Evolutionary conservation across 2,888 invertebrate genomes (phyloP), one percentile per base, ranked within the genome.

Genomic region (Cenopis cana): DNA sequence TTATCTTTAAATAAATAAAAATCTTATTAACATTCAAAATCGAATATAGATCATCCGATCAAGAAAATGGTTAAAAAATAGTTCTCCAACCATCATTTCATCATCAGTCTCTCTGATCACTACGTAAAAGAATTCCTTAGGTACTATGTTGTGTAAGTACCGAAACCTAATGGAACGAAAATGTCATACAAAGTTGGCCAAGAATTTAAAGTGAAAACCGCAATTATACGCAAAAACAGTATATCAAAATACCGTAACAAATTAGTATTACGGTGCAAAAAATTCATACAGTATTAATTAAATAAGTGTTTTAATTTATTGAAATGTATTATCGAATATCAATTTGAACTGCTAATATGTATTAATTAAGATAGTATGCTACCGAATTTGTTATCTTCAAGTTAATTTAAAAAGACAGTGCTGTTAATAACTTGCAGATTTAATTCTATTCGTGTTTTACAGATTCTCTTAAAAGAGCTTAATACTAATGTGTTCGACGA

Each of bases 171-270:
- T 59, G 14, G 46, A n/a, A n/a, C 33, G 12, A 5, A 46, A 29
- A 24, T 33, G 10, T 17, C 50, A 41, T 52, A 52, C 54, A 41
- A 3, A 18, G 18, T 54, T 38, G 55, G 49, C 14, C 55, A 61
- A 61, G 29, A 56, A 71, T 71, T 55, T 71, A 29, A 71, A 71
- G 71, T 61, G 71, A 20, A 50, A 61, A 56, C 17, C 55, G 61
- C 50, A 71, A 67, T 71, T 71, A 71, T 20, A 67, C 33, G 55
- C 54, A 49, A 71, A 61, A 60, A 20, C 46, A 20, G 10, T 17
- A n/a, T 49, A 55, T 61, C n/a, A 55, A 61, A 67, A 61, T 71
- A 50, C 61, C 71, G 71, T 71, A 60, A 3, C 36, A 49, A 70
- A 66, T 66, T 70, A 56, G 36, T 67, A 33, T 46, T 46, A 36